Evolutionary conservation across 2,797 vertebrate genomes (phyloP).

Genomic region (Trachops cirrhosus): DNA sequence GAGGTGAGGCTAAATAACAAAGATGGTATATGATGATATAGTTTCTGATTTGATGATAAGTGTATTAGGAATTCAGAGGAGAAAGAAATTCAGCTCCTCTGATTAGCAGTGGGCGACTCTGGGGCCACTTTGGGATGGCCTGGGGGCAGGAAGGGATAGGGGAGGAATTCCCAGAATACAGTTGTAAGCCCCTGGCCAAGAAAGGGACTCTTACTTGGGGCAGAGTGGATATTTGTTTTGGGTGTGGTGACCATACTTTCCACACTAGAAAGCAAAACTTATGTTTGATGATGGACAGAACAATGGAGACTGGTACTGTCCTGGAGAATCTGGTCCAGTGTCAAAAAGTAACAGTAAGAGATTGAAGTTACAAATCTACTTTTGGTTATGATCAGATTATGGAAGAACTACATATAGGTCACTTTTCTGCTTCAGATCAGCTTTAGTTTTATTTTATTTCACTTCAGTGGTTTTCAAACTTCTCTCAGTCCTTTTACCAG

Average conservation of each 20-base stretch:
- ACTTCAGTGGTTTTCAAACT: neutral
- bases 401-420: neutral
- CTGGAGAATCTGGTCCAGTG: neutral
- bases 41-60: neutral
- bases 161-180: neutral
- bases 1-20: neutral
- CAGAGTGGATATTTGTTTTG: neutral
- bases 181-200: neutral
- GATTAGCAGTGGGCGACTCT: neutral
- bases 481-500: neutral
- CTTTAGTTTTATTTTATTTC: conserved; percentile 44
- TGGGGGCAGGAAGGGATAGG: too few species aligned
- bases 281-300: neutral
- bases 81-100: neutral
- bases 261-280: neutral
- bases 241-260: neutral
- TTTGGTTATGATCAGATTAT: neutral
- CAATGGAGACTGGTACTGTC: neutral
- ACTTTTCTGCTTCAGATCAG: neutral
- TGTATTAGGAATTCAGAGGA: neutral
- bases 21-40: neutral
- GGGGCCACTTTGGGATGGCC: neutral
- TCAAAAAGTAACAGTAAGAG: neutral
- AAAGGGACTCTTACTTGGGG: neutral
- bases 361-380: neutral